Evolutionary conservation across 2,797 vertebrate species (phyloP), one percentile per base, ranked within the genome.

Genomic region (Champsocephalus esox): DNA sequence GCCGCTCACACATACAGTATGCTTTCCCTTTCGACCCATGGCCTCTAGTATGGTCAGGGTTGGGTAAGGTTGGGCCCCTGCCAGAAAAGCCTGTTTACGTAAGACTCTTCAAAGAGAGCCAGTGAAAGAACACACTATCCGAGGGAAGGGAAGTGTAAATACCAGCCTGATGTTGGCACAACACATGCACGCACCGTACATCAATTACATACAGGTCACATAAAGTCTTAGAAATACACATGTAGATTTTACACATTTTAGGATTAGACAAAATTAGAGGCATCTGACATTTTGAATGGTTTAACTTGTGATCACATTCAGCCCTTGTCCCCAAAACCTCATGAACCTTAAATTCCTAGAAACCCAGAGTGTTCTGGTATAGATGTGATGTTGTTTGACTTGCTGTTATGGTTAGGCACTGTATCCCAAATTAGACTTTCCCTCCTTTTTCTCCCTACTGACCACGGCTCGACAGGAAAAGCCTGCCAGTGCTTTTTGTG

Each of bases 71-170:
- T 91, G 83, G 85, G 61, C 60, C 63, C 9, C 0, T 55, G 89
- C 90, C 89, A 91, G 80, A 63, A 64, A 51, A 74, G 82, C 81
- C 77, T 84, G 87, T 92, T 92, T 92, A 89, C 51, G 78, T 86
- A 90, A 90, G 88, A 64, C 70, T 85, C 77, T 93, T 93, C 90
- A 93, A 91, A 92, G 92, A 68, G 68, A 82, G 65, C 70, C 66
- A 79, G 80, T 90, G 88, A 93, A 93, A 91, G 92, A 87, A 88
- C 69, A 57, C 75, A 86, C 82, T 94, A 89, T 93, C 81, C 70
- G 62, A 75, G 84, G 70, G 79, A 88, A 76, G 72, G 86, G 84
- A 75, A 89, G 89, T 88, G 89, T 92, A 92, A 93, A 93, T 91
- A 93, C 77, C 77, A 84, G 79, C 62, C 82, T 69, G 65, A 77